These are phyloP conservation scores for Abrostola triplasia DNA, from an alignment of 2,888 invertebrate genomes.

Conservation along the genomic window DNA sequence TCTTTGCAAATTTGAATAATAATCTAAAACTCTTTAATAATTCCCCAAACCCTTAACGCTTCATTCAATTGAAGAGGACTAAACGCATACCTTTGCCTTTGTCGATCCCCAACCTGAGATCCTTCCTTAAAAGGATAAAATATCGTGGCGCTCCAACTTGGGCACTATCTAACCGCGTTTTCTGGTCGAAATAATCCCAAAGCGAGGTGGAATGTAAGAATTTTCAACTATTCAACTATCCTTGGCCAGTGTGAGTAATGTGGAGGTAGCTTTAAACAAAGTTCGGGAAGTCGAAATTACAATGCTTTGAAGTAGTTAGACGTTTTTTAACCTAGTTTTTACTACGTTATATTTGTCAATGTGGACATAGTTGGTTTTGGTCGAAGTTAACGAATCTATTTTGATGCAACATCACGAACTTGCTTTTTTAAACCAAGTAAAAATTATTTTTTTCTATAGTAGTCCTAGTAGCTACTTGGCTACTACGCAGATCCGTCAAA, in stretches of 20 bases:
- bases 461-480: too few species aligned
- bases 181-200: slow-evolving; percentile 53
- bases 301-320: slow-evolving; percentile 9
- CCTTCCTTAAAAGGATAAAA: slow-evolving; percentile 43
- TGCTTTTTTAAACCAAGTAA: too few species aligned
- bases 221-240: slow-evolving; percentile 38
- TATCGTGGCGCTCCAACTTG: slow-evolving; percentile 24
- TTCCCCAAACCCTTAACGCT: slow-evolving; percentile 7
- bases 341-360: too few species aligned
- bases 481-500: too few species aligned
- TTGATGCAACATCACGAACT: too few species aligned
- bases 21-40: neutral
- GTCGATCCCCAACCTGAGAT: slow-evolving; percentile 11
- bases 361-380: too few species aligned
- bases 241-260: slow-evolving; percentile 24
- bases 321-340: neutral
- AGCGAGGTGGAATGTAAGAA: slow-evolving; percentile 39
- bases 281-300: slow-evolving; percentile 39
- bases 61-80: slow-evolving; percentile 17
- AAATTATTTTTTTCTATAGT: too few species aligned
- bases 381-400: too few species aligned
- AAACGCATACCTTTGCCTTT: slow-evolving; percentile 25
- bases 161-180: slow-evolving; percentile 44
- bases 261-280: slow-evolving; percentile 48
- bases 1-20: neutral